Conservation (phyloP, 2,797 vertebrate species). For the Mus minutoides region DNA sequence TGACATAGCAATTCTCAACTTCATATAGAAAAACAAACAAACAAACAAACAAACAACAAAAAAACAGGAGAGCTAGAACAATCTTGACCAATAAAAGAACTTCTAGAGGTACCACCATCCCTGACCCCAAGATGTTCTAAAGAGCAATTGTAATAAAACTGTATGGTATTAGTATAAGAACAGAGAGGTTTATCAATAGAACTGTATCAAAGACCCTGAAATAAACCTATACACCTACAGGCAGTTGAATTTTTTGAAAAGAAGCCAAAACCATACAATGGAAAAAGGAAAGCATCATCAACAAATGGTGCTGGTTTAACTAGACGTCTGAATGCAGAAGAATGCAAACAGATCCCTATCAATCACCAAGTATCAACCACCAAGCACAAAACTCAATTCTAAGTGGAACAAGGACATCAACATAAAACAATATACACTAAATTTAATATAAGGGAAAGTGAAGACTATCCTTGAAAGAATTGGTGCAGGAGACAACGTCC, state of each 20-base stretch:
- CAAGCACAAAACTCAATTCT: neutral
- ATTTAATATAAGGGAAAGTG: neutral
- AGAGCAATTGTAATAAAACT: neutral
- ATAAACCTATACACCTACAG: neutral
- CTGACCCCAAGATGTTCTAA: neutral
- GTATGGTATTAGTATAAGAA: neutral
- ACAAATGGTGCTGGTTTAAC: neutral
- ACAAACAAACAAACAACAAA: neutral
- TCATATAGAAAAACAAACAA: neutral
- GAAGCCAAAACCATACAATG: neutral
- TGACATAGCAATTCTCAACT: neutral
- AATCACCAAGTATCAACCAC: neutral
- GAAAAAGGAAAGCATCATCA: neutral
- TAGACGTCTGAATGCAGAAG: neutral
- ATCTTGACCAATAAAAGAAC: neutral
- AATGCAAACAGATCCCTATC: neutral
- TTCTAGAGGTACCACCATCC: neutral
- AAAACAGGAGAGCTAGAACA: neutral
- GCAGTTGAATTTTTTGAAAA: neutral
- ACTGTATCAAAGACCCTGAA: neutral
- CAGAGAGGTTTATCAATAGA: neutral
- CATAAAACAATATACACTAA: neutral
- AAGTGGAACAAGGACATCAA: neutral
- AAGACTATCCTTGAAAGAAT: neutral
- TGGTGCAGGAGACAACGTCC: neutral